Base-by-base conservation (phyloP, 2,113 vertebrate species). In the Falcunculus frontatus region DNA sequence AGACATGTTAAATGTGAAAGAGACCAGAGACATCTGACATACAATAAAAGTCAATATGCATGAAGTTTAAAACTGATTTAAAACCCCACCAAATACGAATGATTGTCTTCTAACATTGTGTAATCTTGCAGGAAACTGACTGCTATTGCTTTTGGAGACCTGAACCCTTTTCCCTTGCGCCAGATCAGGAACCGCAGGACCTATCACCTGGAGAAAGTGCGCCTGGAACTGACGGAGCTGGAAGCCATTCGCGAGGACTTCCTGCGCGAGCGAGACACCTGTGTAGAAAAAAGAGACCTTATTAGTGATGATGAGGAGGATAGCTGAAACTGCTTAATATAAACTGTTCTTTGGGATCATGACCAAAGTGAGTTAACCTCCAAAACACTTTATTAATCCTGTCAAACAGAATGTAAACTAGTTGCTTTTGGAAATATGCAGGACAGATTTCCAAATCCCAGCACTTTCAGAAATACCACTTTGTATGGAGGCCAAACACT, bases 281-380 rank as follows among this genome's bases (percentile, higher is more conserved):
- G 97, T 32, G 97, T 97, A 2, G 98, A 99, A 3, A 97, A 99
- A 26, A 97, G 99, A 13, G 98, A 98, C 92, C 98, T 99, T 35
- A 98, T 99, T 94, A 99, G 99, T 10, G 99, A 99, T 3, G 99
- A 99, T 46, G 99, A 99, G 37, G 99, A 99, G 94, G 99, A 99
- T 52, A 98, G 97, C 85, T 98, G 97, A 98, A 77, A 46, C 29
- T 62, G 50, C 33, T 75, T 64, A 18, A 35, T 39, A 32, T 6
- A 53, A 64, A 76, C 83, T 95, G 84, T 63, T 90, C 68, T 86
- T 73, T 79, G 95, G 84, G 67, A 52, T 84, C 6, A 1, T 83
- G 84, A 89, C 96, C 97, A 95, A 96, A 97, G 86, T 67, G 87
- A 92, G 62, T 37, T 39, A 50, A 74, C 62, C 32, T 87, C 80